Base-by-base conservation (phyloP, 2,888 invertebrate genomes). In the Cataglyphis albicans region DNA sequence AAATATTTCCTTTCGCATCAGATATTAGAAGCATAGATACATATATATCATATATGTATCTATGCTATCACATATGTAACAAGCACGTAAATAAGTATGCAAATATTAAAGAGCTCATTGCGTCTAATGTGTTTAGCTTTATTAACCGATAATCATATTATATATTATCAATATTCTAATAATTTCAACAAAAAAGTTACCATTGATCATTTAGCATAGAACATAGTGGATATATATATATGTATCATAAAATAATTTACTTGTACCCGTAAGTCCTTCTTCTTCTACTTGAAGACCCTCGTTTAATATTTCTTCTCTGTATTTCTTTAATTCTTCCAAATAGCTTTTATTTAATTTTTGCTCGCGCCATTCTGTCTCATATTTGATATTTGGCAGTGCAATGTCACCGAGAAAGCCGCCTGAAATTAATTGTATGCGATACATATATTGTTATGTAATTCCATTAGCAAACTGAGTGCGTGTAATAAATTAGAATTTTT, bases 261-360 rank as follows among this genome's bases (percentile, higher is more conserved):
- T 48, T 35, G 67, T 96, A 95, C 97, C 97, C 21, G 97, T 96
- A 7, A 98, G 95, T 4, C 98, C 98, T 93, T 98, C 98, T 92
- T 98, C 98, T 95, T 98, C 98, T 6, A 98, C 97, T 94, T 98
- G 97, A 21, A 98, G 95, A 0, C 98, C 98, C 94, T 98, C 98
- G 81, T 97, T 95, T 76, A 97, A 96, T 9, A 98, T 97, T 94
- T 98, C 97, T 91, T 98, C 97, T 91, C 97, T 97, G 91, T 97
- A 96, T 92, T 97, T 97, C 93, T 97, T 97, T n/a, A 98, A 96
- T 93, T 98, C 97, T 93, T 97, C 96, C 93, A 97, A 97, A 83
- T 97, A 95, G 35, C 96, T 96, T 92, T 96, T 96, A 95, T 96
- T 97, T 86, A 96, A 95, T 92, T 96, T 96, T 80, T 95, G 95